Base-by-base conservation (phyloP, 2,113 vertebrate species). In the Colaptes auratus region DNA sequence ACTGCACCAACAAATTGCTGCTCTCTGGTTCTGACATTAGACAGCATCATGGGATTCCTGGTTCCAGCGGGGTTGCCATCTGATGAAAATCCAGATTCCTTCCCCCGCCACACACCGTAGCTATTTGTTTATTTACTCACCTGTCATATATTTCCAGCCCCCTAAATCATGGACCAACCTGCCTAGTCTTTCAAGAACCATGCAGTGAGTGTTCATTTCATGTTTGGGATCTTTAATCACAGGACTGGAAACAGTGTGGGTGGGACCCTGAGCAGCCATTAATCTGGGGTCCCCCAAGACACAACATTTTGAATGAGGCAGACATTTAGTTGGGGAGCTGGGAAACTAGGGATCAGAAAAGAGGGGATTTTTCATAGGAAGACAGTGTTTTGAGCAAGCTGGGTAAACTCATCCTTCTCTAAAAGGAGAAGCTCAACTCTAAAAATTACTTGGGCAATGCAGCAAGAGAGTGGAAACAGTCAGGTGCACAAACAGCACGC, bases 321-420 rank as follows among this genome's bases (percentile, higher is more conserved):
- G 21, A 4, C 44, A 35, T 69, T 89, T 58, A 53, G 7, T 1
- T 61, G 53, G 7, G 21, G 11, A 83, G 4, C 16, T 64, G 23
- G 4, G 25, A 8, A 72, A 12, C 18, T 27, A 72, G 14, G 6
- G 15, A 82, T n/a, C 9, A 59, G 27, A 79, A 78, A 44, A 89
- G 3, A 76, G 33, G 3, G 3, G 3, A 5, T 36, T 92, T 39
- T 85, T 79, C 23, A 20, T 44, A 6, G 14, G 8, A 79, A 79
- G 3, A 9, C 0, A 0, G 7, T 59, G 3, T 10, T 17, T 52
- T 31, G 42, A 83, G 14, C 15, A 60, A 8, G 2, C 24, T 89
- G 52, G 10, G 15, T 50, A 63, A n/a, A 33, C 2, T 80, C 64
- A 82, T 92, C 69, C 27, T 78, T 61, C 71, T 79, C n/a, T 53